Evolutionary conservation across 2,888 invertebrate species (phyloP), one percentile per base, ranked within the genome.

Genomic region (Branchellion lobata): DNA sequence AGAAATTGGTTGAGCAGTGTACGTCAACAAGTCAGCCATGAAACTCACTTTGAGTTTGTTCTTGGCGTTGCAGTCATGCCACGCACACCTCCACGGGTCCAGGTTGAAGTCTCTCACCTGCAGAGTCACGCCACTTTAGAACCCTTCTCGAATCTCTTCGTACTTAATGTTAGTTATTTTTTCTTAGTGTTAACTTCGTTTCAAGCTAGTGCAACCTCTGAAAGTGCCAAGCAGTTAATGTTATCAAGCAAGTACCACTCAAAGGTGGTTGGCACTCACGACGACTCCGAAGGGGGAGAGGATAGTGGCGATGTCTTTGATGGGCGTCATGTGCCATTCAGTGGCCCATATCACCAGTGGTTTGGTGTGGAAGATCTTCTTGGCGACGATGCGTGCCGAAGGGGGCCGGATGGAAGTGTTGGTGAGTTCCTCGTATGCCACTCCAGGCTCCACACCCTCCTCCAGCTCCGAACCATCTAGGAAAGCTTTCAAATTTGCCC

Each of bases 271-370:
- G 21, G 24, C 61, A 57, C 33, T 27, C n/a, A 77, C 57, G 24
- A 34, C 57, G 24, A 77, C 77, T 21, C 77, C 77, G 34, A 77
- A 77, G 36, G 61, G 27, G 21, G 18, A n/a, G 0, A 77, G 33
- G 31, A 77, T 3, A 36, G 31, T 34, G n/a, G 33, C 34, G 65
- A 77, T 21, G 40, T 77, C 77, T 65, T 77, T 77, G 40, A 77
- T 65, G 1, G 77, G 77, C 3, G 77, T 77, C 77, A 77, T 77
- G 65, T 77, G 77, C 77, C 77, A 77, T 34, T 77, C 77, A 8
- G 77, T 77, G 8, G 77, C 77, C 77, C 77, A 77, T 18, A 77
- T 36, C 14, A 77, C 65, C 24, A 77, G 31, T 18, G 77, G 77
- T 65, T 77, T 77, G 21, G 31, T 31, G 33, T 61, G 53, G 65